Base-by-base conservation (phyloP, 2,797 vertebrate genomes). In the Myotis planiceps region DNA sequence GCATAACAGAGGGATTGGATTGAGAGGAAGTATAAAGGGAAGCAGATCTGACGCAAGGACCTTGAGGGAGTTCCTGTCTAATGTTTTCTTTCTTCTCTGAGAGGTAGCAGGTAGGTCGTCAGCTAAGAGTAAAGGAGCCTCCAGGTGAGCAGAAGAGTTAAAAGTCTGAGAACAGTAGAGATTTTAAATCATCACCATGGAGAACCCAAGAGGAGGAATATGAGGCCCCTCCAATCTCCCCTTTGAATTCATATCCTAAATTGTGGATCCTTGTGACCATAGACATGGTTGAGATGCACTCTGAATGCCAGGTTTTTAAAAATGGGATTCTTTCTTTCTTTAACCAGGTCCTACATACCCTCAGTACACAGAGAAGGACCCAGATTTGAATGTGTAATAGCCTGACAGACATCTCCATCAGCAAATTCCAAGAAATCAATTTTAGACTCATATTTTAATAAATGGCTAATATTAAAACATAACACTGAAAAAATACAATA, bases 401-500 rank as follows among this genome's bases (percentile, higher is more conserved):
- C 37, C 25, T 58, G 6, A 85, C 1, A 72, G 69, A 39, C 37
- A 27, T 19, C 42, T 82, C 79, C 63, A 90, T 66, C 16, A 55
- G 49, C 23, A 55, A 63, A 83, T 53, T 55, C n/a, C 71, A 86
- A 92, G 49, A 88, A 90, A 80, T 79, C 29, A 49, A 81, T 58
- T 60, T 78, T 39, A 93, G 14, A 47, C 21, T 58, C 60, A 53
- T 95, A 85, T 88, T 90, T 86, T 89, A 88, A 58, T 60, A 92
- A 95, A 92, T 21, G 71, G 47, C 42, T 47, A 91, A 76, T 66
- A 58, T n/a, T 78, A 79, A 95, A 96, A 89, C 49, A 55, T 66
- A 39, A 74, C 72, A 81, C 25, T 47, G 68, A 93, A 87, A 88
- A 88, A 53, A 95, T 58, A 82, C 32, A 92, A 65, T 58, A 60